phyloP scores from a whole-genome alignment of 2,113 vertebrate genomes.

The Ciconia stormi region DNA sequence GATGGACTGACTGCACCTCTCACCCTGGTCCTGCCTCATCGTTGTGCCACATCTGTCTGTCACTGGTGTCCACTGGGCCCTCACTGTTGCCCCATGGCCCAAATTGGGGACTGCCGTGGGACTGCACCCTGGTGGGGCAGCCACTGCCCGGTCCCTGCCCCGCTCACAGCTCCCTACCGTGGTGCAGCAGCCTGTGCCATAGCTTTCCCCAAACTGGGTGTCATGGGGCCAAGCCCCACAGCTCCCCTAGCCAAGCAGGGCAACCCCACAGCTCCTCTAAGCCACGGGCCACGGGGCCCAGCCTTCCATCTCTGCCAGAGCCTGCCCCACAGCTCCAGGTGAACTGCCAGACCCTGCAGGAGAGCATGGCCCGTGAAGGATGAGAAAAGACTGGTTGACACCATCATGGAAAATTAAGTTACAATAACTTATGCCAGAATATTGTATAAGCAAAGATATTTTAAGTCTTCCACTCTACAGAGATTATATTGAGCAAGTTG shows the following conservation, averaged over 20 bases:
- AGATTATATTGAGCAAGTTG: background rate
- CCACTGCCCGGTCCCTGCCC: background rate
- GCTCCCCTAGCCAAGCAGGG: background rate
- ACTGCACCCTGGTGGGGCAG: background rate
- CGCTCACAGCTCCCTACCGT: background rate
- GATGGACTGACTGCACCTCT: background rate
- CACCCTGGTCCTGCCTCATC: background rate
- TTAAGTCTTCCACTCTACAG: background rate
- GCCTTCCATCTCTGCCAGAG: background rate
- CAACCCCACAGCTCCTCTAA: background rate
- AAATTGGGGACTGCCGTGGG: rapidly evolving
- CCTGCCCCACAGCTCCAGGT: background rate
- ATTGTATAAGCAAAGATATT: background rate
- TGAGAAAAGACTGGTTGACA: background rate
- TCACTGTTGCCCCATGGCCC: background rate
- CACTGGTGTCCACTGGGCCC: rapidly evolving
- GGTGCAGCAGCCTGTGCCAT: background rate
- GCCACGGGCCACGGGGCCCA: background rate
- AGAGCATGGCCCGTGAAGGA: background rate
- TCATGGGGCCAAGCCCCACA: background rate
- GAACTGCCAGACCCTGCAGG: background rate
- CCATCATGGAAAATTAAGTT: background rate
- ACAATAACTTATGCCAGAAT: background rate
- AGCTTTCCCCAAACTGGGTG: background rate
- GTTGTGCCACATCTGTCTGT: too few relatives aligned